Evolutionary conservation across 2,888 invertebrate genomes (phyloP), one percentile per base, ranked within the genome.

Genomic region (Caprella mutica): DNA sequence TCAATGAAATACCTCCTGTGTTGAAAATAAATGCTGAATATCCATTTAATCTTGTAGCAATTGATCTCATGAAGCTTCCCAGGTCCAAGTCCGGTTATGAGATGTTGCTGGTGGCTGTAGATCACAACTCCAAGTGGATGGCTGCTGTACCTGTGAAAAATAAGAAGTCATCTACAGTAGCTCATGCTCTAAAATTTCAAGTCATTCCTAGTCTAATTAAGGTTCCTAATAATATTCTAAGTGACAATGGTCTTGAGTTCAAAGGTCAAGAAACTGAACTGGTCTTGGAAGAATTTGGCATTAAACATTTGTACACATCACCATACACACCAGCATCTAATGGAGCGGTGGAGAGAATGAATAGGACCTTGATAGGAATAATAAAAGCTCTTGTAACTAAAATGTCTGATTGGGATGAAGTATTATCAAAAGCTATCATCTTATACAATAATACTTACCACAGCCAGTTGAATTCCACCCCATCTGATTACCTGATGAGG

Each of bases 231-330:
- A 26, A 38, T 3, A 4, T 55, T 9, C 27, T 55, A 3, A 35
- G 44, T 14, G 44, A 55, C 21, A 55, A 55, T 29, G 55, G 55
- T 14, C 44, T 38, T 9, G 55, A 55, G 2, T 55, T 55, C n/a
- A 21, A 33, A 12, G 27, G 29, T 17, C 2, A n/a, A 3, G 46
- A 26, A 17, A 44, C 46, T 46, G 46, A 55, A 19, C 44, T 17
- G 12, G 14, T 55, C 8, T 14, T 55, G 12, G 23, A 40, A 5
- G 8, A 29, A 8, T 55, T 33, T 24, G 17, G 23, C 23, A 40
- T 55, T 9, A 9, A 29, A 5, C 55, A 55, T 30, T 23, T 44
- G 5, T 55, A 46, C 21, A 12, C 35, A 43, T 44, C 44, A 12
- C 44, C 19, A 1, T 51, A 51, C 19, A 26, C 17, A 8, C 30